Base-by-base conservation (phyloP, 2,113 vertebrate species). In the Microtus richardsoni region DNA sequence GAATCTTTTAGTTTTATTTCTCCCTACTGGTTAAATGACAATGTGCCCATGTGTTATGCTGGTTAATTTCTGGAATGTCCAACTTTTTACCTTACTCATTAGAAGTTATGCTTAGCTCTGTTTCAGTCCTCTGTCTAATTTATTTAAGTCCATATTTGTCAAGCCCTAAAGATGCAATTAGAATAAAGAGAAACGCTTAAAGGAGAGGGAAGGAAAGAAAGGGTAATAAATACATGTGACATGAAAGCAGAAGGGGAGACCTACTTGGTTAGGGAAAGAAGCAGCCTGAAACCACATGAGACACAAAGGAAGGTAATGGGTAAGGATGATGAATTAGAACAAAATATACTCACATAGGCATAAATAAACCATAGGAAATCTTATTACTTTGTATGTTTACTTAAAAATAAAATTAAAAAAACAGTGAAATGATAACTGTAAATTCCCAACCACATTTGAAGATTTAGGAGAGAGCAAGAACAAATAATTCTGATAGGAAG, bases 1-100 rank as follows among this genome's bases (percentile, higher is more conserved):
- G 94, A 80, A 95, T 71, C 17, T 92, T 88, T 39, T 70, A 33
- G 22, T 78, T 91, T 92, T 44, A 87, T 77, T 88, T 84, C 21
- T 96, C 93, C 93, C 28, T 66, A 26, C 47, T 84, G 11, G 33
- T 24, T 93, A 79, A 91, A 91, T 79, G 82, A 49, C 49, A 84
- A 77, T 85, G n/a, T 84, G 7, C 83, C 41, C 62, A 19, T 87
- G 33, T 22, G 82, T 9, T 49, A 79, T 41, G 9, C 92, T 68
- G 12, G 17, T 70, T 88, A 74, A 89, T 90, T 94, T 95, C 64
- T 75, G n/a, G 33, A 85, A 33, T 60, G 88, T 17, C 71, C 64
- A 93, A 64, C 1, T 26, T 91, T 24, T 71, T 54, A 78, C 60
- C 49, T 85, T 84, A 85, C 44, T 70, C 39, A 87, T 86, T 87